These are phyloP conservation scores for Eristalis tenax DNA, from an alignment of 2,888 invertebrate genomes.

Conservation along the genomic window DNA sequence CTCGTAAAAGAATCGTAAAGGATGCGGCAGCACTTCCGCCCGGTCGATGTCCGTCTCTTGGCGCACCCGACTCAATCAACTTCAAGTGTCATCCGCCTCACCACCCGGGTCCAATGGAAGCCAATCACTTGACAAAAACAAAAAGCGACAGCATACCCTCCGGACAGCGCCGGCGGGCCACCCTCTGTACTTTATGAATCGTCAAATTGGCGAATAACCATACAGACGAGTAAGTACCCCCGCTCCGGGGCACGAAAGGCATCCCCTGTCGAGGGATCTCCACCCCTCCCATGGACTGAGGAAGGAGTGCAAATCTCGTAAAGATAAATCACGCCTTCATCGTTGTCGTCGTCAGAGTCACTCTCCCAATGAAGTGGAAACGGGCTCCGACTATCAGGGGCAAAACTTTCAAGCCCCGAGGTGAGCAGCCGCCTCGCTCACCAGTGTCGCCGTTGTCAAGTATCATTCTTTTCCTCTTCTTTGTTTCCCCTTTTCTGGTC, in stretches of 20 bases:
- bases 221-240: neutral
- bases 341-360: neutral
- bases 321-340: conserved; percentile 64
- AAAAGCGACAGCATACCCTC: neutral
- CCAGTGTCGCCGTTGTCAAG: conserved; percentile 27
- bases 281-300: neutral
- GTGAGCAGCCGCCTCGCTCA: conserved; percentile 29
- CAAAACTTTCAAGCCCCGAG: conserved; percentile 53
- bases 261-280: neutral
- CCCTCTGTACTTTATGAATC: conserved; percentile 32
- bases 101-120: neutral
- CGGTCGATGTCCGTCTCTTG: neutral
- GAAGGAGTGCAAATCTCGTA: conserved; percentile 44
- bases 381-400: conserved; percentile 56
- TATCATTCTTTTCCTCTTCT: conserved; percentile 10
- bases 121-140: neutral
- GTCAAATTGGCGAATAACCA: conserved; percentile 26
- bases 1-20: neutral
- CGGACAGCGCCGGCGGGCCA: neutral
- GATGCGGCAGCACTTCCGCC: neutral
- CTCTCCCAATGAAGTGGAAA: conserved; percentile 61
- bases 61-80: neutral
- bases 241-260: neutral
- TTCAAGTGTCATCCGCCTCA: neutral
- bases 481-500: neutral